These are phyloP conservation scores for Burhinus bistriatus DNA, from an alignment of 2,113 vertebrate species.

Conservation along the genomic window DNA sequence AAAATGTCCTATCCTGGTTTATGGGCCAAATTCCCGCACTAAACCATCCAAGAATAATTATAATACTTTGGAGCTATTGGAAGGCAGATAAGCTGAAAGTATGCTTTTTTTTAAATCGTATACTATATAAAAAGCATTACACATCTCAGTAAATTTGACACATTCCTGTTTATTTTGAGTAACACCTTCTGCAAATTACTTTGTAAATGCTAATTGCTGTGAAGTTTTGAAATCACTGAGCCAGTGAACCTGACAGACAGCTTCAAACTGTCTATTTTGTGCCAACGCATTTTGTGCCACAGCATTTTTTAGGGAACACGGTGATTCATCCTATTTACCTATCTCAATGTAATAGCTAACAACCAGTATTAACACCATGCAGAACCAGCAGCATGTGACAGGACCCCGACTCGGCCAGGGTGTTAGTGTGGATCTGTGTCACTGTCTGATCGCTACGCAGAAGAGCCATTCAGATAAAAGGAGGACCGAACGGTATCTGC, in stretches of 20 bases:
- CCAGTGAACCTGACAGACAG: neutral
- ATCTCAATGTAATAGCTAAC: neutral
- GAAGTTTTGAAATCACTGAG: neutral
- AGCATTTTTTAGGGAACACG: neutral
- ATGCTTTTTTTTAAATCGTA: conserved; percentile 12
- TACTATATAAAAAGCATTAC: neutral
- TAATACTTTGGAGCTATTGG: neutral
- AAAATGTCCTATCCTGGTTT: neutral
- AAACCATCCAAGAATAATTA: conserved; percentile 39
- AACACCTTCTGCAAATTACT: neutral
- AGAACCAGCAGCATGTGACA: neutral
- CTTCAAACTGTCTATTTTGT: neutral
- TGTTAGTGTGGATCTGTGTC: neutral
- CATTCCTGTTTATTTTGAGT: neutral
- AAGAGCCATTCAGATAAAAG: neutral
- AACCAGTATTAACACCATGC: accelerated
- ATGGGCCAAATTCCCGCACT: neutral
- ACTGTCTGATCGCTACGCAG: neutral
- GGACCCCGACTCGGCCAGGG: neutral
- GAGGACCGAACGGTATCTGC: neutral
- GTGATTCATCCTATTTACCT: neutral
- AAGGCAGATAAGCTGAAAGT: neutral
- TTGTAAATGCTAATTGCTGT: neutral
- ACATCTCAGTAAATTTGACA: neutral
- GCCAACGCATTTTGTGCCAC: neutral